These are phyloP conservation scores for Halocynthia aurantium DNA, from an alignment of 23 tunicate genomes.

Conservation along the genomic window DNA sequence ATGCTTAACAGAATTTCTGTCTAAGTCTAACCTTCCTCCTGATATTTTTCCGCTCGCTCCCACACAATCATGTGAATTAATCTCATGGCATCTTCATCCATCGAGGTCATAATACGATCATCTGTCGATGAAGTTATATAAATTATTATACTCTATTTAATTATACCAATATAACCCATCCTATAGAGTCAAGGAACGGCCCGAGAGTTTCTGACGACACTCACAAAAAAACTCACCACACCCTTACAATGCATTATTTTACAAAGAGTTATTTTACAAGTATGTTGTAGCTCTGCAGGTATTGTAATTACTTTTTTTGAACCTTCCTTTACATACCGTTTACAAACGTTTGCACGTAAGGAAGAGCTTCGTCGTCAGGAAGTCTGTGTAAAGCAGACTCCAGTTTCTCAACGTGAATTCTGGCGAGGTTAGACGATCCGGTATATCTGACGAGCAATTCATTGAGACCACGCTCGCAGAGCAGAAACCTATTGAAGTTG, in stretches of 20 bases:
- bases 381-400: constrained; percentile 49
- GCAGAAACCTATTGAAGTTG: neutral
- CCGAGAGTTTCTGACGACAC: too few relatives aligned
- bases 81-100: constrained; percentile 47
- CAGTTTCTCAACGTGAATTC: constrained; percentile 57
- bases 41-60: constrained; percentile 75
- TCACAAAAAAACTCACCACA: neutral
- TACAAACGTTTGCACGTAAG: constrained; percentile 38
- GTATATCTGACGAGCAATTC: constrained; percentile 50
- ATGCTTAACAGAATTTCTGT: too few relatives aligned
- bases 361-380: constrained; percentile 45
- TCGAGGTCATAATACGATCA: constrained; percentile 16
- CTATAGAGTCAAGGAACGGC: too few relatives aligned
- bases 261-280: too few relatives aligned
- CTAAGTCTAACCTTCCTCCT: constrained; percentile 40
- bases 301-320: too few relatives aligned
- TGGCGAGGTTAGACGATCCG: constrained; percentile 66
- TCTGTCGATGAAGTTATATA: constrained; percentile 8
- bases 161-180: too few relatives aligned
- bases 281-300: too few relatives aligned
- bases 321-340: constrained; percentile 24
- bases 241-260: neutral
- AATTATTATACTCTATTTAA: too few relatives aligned
- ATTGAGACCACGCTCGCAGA: constrained; percentile 58
- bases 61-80: constrained; percentile 64